These are phyloP conservation scores for Turnix velox DNA, from an alignment of 2,113 vertebrate species.

Conservation along the genomic window DNA sequence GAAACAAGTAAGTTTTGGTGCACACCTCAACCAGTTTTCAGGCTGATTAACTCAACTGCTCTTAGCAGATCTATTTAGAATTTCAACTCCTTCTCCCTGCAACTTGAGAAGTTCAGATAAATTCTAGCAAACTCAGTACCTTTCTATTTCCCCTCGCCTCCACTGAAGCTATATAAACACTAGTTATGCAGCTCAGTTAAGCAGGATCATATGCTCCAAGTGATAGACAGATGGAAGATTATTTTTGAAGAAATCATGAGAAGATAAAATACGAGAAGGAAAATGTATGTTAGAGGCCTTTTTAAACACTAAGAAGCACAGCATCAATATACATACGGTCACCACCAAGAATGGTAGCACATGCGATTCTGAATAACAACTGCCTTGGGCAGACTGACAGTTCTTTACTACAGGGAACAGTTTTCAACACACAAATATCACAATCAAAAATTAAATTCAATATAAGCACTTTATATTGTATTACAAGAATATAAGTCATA, in stretches of 20 bases:
- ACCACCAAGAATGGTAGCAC: background rate
- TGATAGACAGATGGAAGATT: constrained; percentile 53
- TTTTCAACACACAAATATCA: background rate
- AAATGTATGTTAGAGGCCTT: background rate
- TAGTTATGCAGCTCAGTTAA: constrained; percentile 4
- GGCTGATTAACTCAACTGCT: background rate
- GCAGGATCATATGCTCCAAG: constrained; percentile 41
- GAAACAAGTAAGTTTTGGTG: background rate
- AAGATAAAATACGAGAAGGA: constrained; percentile 12
- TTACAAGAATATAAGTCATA: constrained; percentile 63
- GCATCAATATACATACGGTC: background rate
- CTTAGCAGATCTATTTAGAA: background rate
- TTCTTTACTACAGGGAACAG: background rate
- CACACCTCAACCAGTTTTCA: background rate
- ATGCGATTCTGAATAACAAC: background rate
- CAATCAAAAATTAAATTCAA: background rate
- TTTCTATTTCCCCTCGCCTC: background rate
- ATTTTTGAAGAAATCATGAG: constrained; percentile 17
- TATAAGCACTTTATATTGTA: background rate
- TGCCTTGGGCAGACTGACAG: background rate
- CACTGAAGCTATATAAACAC: constrained; percentile 21
- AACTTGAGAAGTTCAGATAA: background rate
- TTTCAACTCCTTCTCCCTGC: background rate
- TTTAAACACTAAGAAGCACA: background rate
- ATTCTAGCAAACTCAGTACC: background rate